A percentile compares a stretch with the other conserved stretches of the same genome.
Conservation (phyloP, 2,888 invertebrate genomes). For the Cataglyphis altisquamis region DNA sequence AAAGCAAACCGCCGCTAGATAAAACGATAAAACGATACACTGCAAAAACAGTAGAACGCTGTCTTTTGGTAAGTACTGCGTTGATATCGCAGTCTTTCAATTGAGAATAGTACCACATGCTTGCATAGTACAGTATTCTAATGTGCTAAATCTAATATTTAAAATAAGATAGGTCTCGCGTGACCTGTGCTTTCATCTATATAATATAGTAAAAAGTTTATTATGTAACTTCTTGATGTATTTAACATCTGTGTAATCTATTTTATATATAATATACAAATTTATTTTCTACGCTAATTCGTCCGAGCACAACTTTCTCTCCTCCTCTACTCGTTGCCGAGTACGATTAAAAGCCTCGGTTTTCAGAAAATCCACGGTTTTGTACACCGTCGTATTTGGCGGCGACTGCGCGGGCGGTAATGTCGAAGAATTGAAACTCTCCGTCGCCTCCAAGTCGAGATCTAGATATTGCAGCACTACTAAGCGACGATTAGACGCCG, state of each 20-base stretch:
- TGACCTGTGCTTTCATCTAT: constrained; percentile 5
- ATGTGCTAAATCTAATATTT: constrained; percentile 46
- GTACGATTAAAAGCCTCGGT: constrained; percentile 97
- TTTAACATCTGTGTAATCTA: neutral
- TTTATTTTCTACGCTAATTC: constrained; percentile 77
- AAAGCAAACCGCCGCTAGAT: constrained; percentile 50
- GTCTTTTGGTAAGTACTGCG: constrained; percentile 57
- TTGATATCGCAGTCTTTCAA: constrained; percentile 43
- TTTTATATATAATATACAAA: constrained; percentile 3
- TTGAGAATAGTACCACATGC: neutral
- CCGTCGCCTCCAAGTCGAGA: constrained; percentile 91
- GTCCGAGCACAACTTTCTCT: constrained; percentile 87
- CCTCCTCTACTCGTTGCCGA: constrained; percentile 92
- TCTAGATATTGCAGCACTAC: constrained; percentile 93
- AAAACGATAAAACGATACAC: constrained; percentile 50
- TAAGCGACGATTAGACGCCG: constrained; percentile 82
- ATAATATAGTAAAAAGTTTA: constrained; percentile 15
- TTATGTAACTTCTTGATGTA: neutral
- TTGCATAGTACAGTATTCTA: constrained; percentile 49
- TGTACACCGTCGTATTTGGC: constrained; percentile 90
- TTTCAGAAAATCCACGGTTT: constrained; percentile 97
- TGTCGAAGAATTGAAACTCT: constrained; percentile 83
- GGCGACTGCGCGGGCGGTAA: constrained; percentile 85
- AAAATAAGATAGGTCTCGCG: constrained; percentile 22
- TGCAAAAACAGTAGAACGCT: constrained; percentile 49